phyloP scores from a whole-genome alignment of 2,888 invertebrate genomes.

The Hartigia nigra region DNA sequence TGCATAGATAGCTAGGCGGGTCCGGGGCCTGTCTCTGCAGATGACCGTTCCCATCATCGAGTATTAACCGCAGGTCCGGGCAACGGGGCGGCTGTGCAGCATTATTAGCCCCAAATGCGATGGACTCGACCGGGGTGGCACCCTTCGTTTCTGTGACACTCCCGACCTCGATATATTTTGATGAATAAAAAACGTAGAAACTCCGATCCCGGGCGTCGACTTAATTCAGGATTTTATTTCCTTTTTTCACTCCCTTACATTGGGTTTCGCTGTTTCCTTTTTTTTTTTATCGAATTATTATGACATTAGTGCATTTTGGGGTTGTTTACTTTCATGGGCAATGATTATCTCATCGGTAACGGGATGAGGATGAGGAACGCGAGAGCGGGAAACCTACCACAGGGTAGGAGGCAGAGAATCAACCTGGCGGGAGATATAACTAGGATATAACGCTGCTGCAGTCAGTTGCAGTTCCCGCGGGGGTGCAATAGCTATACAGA shows the following conservation, averaged over 20 bases:
- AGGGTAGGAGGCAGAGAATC: constrained; percentile 22
- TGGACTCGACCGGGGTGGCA: constrained; percentile 48
- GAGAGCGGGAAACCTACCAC: constrained; percentile 33
- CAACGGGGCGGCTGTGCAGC: constrained; percentile 55
- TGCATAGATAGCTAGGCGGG: constrained; percentile 34
- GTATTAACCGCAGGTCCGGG: constrained; percentile 65
- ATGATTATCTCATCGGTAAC: constrained; percentile 19
- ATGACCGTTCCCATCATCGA: constrained; percentile 67
- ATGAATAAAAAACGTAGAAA: not conserved
- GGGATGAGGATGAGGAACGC: constrained; percentile 38
- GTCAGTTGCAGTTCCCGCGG: constrained; percentile 61
- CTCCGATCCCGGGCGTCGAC: not conserved
- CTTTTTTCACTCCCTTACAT: not conserved
- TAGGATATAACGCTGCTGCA: constrained; percentile 55
- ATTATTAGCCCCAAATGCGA: constrained; percentile 65
- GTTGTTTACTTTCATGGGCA: not conserved
- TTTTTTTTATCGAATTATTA: not conserved
- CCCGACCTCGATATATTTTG: not conserved
- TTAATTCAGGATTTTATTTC: not conserved
- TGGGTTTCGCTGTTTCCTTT: not conserved
- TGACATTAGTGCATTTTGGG: not conserved
- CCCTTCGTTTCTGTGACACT: constrained; percentile 6
- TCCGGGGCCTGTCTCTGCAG: constrained; percentile 63
- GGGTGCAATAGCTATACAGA: constrained; percentile 19
- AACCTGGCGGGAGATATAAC: constrained; percentile 36